Evolutionary conservation across 1,140 invertebrate species (phyloP), one percentile per base, ranked within the genome.

Genomic region (Euschistus heros): DNA sequence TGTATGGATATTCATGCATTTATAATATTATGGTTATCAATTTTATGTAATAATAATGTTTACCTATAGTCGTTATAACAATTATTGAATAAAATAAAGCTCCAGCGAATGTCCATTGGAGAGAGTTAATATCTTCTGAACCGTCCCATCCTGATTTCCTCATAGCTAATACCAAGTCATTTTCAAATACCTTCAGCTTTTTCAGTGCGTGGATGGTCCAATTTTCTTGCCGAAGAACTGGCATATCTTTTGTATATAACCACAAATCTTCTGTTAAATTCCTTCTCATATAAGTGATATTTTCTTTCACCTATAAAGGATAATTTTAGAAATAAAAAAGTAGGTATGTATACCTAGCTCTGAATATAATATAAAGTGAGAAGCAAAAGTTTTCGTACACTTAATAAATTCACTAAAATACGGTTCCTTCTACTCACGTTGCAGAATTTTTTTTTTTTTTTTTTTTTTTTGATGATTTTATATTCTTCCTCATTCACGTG

Each of bases 31-130:
- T n/a, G n/a, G n/a, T n/a, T 27, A 17, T 37, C 18, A 20, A 47
- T 22, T 24, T 22, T 17, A 30, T 64, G 33, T 37, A 37, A 37
- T 37, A 37, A 1, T 10, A 37, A 10, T 37, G 6, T 82, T 84
- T 74, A 94, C 94, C 94, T 63, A 96, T 97, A 22, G 93, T 97
- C 0, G 94, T 97, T 72, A 97, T 97, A 57, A 97, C 93, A 71
- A 97, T 97, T 70, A 98, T 92, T 66, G 92, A 96, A 77, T 98
- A 98, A 76, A 97, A 94, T 4, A 97, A 82, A 0, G 92, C 88
- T 2, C 93, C 94, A 15, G 87, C 84, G 72, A 93, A 91, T 2
- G 89, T 92, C 92, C 92, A 94, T 73, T 93, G 90, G 61, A 86
- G 83, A 68, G 82, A 82, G 13, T 82, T 78, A 8, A 79, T 77